Evolutionary conservation across 2,797 vertebrate genomes (phyloP).

Genomic region (Sebastes ruberrimus): DNA sequence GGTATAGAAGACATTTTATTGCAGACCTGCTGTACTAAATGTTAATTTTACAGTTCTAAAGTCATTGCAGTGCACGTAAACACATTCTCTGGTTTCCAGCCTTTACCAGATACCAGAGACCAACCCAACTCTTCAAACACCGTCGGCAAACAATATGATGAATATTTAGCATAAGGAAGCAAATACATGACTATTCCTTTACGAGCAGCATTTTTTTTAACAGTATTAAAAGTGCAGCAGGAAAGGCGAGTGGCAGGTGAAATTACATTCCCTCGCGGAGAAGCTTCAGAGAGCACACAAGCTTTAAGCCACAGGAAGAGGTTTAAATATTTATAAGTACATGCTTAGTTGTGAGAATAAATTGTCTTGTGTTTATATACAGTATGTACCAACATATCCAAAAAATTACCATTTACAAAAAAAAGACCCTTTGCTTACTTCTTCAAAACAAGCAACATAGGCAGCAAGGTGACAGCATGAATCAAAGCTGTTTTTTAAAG

Average conservation of each 20-base stretch:
- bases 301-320: slow-evolving; percentile 60
- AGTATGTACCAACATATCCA: background rate
- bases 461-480: background rate
- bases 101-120: background rate
- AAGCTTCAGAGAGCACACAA: slow-evolving; percentile 41
- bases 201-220: background rate
- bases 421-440: background rate
- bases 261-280: slow-evolving; percentile 67
- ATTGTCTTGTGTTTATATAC: slow-evolving; percentile 28
- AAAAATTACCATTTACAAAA: background rate
- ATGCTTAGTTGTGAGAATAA: slow-evolving; percentile 59
- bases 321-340: slow-evolving; percentile 78
- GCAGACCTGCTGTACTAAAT: background rate
- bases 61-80: background rate
- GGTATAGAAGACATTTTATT: background rate
- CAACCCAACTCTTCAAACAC: background rate
- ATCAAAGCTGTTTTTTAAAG: background rate
- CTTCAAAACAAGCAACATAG: background rate
- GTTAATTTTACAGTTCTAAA: background rate
- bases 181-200: background rate
- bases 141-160: background rate
- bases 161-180: background rate
- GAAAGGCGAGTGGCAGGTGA: slow-evolving; percentile 58
- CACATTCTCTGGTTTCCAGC: background rate
- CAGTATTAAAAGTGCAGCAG: slow-evolving; percentile 21